Evolutionary conservation across 2,888 invertebrate genomes (phyloP).

Genomic region (Coleophora deauratella): DNA sequence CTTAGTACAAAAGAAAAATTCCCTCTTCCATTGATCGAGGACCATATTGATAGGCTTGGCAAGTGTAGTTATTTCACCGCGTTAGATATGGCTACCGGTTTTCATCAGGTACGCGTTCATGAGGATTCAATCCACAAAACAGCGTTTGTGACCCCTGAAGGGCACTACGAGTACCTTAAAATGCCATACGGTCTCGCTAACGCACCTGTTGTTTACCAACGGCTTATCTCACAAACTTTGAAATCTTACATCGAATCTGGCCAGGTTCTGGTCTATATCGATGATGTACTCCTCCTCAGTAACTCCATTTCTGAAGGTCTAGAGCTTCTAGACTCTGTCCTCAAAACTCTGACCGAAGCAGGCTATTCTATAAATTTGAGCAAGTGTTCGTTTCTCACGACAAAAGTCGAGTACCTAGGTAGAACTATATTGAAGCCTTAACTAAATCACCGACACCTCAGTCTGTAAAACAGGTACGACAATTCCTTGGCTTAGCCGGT

Average conservation of each 20-base stretch:
- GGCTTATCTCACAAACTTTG: constrained; percentile 9
- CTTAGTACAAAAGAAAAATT: constrained; percentile 7
- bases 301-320: neutral
- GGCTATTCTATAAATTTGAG: neutral
- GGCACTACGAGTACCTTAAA: constrained; percentile 15
- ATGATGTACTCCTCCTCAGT: constrained; percentile 7
- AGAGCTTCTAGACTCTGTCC: neutral
- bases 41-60: constrained; percentile 6
- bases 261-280: constrained; percentile 9
- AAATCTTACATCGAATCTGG: constrained; percentile 7
- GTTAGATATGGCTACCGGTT: constrained; percentile 17
- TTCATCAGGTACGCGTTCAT: constrained; percentile 14
- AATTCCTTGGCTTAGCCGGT: constrained; percentile 8
- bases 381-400: neutral
- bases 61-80: constrained; percentile 13
- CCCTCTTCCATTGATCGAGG: constrained; percentile 15
- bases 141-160: constrained; percentile 14
- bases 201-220: constrained; percentile 16
- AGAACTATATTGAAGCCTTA: neutral
- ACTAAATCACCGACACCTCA: neutral
- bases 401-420: neutral
- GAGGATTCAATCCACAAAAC: constrained; percentile 12
- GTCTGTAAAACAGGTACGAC: neutral
- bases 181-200: constrained; percentile 19
- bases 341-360: neutral